phyloP scores from a whole-genome alignment of 1,140 invertebrate species.

The Thrips palmi region DNA sequence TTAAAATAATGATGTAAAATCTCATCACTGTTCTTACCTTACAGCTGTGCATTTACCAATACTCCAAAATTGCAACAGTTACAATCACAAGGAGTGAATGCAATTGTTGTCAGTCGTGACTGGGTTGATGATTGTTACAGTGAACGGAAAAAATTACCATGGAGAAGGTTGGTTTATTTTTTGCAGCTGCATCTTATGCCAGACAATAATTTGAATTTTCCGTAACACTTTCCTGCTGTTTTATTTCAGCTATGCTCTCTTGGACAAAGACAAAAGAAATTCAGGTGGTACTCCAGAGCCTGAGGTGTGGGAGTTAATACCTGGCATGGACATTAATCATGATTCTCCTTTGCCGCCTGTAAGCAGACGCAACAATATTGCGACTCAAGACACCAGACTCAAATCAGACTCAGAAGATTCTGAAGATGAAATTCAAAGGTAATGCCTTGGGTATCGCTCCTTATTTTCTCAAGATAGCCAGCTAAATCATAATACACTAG shows the following conservation, averaged over 20 bases:
- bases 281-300: conserved; percentile 32
- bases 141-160: conserved; percentile 43
- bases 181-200: conserved; percentile 3
- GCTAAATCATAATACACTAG: no score
- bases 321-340: background rate
- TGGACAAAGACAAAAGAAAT: conserved; percentile 24
- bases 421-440: conserved; percentile 31
- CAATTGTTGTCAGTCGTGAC: conserved; percentile 51
- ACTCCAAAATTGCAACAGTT: conserved; percentile 74
- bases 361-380: no score
- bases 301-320: conserved; percentile 13
- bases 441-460: no score
- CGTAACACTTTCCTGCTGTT: conserved; percentile 3
- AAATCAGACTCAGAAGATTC: conserved; percentile 23
- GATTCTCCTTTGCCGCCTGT: background rate
- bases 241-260: conserved; percentile 24
- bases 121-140: conserved; percentile 57
- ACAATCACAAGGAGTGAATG: conserved; percentile 36
- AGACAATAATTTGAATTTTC: background rate
- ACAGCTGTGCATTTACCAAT: conserved; percentile 70
- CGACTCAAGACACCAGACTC: no score
- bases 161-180: conserved; percentile 35
- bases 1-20: background rate
- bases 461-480: no score
- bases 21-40: conserved; percentile 15